These are phyloP conservation scores for Anguilla megastoma DNA, from an alignment of 2,797 vertebrate genomes.

Conservation along the genomic window DNA sequence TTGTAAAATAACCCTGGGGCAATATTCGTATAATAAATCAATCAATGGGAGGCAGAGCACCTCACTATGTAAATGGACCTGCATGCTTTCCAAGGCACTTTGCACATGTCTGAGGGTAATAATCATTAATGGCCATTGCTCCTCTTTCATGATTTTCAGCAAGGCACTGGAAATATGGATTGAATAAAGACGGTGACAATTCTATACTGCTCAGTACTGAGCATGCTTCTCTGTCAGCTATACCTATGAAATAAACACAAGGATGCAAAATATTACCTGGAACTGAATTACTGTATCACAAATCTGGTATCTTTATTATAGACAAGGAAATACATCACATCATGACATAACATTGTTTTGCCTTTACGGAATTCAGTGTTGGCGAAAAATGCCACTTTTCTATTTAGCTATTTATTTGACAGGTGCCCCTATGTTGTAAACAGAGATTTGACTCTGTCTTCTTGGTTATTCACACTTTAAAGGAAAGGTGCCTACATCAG, in stretches of 20 bases:
- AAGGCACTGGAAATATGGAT: background rate
- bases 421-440: background rate
- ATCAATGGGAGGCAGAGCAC: background rate
- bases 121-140: background rate
- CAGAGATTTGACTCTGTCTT: background rate
- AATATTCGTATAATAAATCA: constrained; percentile 17
- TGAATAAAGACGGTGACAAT: background rate
- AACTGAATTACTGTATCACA: too few relatives aligned
- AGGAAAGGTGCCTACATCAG: background rate
- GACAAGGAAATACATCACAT: too few relatives aligned
- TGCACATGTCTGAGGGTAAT: background rate
- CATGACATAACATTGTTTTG: too few relatives aligned
- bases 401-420: too few relatives aligned
- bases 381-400: too few relatives aligned
- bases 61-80: background rate
- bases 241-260: background rate
- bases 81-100: background rate
- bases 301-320: too few relatives aligned
- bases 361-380: too few relatives aligned
- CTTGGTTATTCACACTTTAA: background rate
- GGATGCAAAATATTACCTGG: background rate
- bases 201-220: background rate
- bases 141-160: background rate
- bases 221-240: background rate
- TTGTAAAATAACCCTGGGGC: background rate